Evolutionary conservation across 2,888 invertebrate species (phyloP), one percentile per base, ranked within the genome.

Genomic region (Sesia bembeciformis): DNA sequence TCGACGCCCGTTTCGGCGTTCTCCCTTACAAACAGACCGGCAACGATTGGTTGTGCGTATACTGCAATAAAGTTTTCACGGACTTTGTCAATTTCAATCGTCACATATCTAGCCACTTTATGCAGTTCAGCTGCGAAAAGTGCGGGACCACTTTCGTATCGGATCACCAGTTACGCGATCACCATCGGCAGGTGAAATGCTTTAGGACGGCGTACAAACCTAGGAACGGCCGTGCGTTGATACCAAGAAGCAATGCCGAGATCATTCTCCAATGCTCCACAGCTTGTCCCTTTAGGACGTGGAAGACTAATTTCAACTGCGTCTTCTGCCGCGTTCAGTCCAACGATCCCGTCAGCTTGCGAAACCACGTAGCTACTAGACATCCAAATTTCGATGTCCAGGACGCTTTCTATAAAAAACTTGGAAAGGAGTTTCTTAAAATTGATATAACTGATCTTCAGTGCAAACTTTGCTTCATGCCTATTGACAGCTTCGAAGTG

Each of bases 291-390:
- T 89, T 89, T 56, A 69, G 88, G 53, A 87, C 86, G 3, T 88
- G 87, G 87, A 84, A 82, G 60, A 83, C 76, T 57, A 84, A 87
- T 60, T 87, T 88, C 54, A 85, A 82, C 60, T 89, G 89, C 55
- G 83, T 87, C 0, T 86, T 89, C 59, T 89, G 89, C 65, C 72
- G 87, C 4, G 76, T 84, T 0, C 85, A 88, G 53, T 81, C 82
- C 2, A 83, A 70, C 52, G 84, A 87, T 59, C 89, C 89, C 0
- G 76, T 72, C 53, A 76, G 71, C 23, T 67, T 89, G 2, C 65
- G 89, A 38, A 67, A 70, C 50, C 89, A 89, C 56, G 75, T 87
- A 56, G 74, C 75, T 0, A 73, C 76, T 0, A 67, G 77, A 8
- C 89, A 89, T 50, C 76, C 78, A 0, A 80, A 85, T 52, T 88